These are phyloP conservation scores for Andrena praecox DNA, from an alignment of 2,888 invertebrate species.

Conservation along the genomic window DNA sequence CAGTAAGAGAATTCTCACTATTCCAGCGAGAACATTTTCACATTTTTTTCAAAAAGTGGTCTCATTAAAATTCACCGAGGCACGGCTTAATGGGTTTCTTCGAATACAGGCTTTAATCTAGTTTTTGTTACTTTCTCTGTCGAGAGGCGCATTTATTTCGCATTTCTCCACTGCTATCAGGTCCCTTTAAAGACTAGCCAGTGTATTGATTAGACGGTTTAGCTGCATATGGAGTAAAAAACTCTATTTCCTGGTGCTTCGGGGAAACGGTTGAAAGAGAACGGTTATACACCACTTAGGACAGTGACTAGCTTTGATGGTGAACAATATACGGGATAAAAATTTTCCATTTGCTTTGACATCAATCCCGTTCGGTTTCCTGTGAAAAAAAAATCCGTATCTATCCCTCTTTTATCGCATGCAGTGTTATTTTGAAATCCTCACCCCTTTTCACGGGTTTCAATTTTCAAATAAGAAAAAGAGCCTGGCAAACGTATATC, in stretches of 20 bases:
- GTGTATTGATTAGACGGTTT: constrained; percentile 3
- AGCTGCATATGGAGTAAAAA: background rate
- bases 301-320: background rate
- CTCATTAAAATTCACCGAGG: too few relatives aligned
- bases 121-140: too few relatives aligned
- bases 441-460: background rate
- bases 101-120: too few relatives aligned
- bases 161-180: background rate
- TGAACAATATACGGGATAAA: background rate
- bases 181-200: background rate
- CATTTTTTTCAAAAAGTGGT: too few relatives aligned
- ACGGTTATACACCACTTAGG: background rate
- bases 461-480: constrained; percentile 9
- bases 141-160: background rate
- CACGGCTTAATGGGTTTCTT: too few relatives aligned
- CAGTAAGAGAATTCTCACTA: too few relatives aligned
- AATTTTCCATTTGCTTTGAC: constrained; percentile 16
- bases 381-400: background rate
- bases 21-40: too few relatives aligned
- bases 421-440: too few relatives aligned
- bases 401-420: background rate
- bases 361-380: constrained; percentile 5
- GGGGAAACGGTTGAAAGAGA: background rate
- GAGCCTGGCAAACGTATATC: background rate
- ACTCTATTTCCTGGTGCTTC: background rate